Base-by-base conservation (phyloP, 92 coral and sea anemone genomes). In the Blastomussa wellsi region DNA sequence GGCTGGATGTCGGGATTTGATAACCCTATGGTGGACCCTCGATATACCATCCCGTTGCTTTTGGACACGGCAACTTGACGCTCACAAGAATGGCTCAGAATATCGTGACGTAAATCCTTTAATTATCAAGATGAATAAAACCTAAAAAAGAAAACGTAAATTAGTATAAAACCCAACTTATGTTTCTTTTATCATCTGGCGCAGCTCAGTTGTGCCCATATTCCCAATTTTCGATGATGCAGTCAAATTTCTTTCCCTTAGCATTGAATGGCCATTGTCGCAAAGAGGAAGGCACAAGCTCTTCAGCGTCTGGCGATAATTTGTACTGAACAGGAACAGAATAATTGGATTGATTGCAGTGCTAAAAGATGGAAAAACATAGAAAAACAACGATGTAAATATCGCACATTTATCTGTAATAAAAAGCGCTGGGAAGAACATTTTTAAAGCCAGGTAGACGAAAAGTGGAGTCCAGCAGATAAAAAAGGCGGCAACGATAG, bases 311-410 rank as follows among this genome's bases (percentile, higher is more conserved):
- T 86, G 84, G n/a, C 90, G 86, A 57, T 89, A 92, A 79, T 92
- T 92, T 78, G 90, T 73, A 36, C 94, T 92, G 81, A 89, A 92
- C 35, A 80, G 64, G 77, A 92, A 92, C 33, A 89, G 90, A 26
- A 92, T 92, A 17, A 89, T 1, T 2, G 94, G 94, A 55, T 92
- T 92, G 64, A 82, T 76, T 7, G 88, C 82, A 8, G 83, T 76
- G 78, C 86, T 89, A 1, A 83, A 33, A 12, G 87, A 74, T 41
- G 87, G 87, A 24, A 83, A 83, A 8, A 83, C n/a, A 51, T 83
- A 83, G 37, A 73, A 83, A 47, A 83, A 83, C 17, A 83, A 73
- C 17, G 80, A 60, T 31, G 74, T 57, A 26, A 83, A 7, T 5
- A 66, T 19, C 52, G 26, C 32, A 35, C 87, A 83, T 31, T 74